phyloP scores from a whole-genome alignment of 2,113 vertebrate genomes.

The Sterrhoptilus dennistouni region DNA sequence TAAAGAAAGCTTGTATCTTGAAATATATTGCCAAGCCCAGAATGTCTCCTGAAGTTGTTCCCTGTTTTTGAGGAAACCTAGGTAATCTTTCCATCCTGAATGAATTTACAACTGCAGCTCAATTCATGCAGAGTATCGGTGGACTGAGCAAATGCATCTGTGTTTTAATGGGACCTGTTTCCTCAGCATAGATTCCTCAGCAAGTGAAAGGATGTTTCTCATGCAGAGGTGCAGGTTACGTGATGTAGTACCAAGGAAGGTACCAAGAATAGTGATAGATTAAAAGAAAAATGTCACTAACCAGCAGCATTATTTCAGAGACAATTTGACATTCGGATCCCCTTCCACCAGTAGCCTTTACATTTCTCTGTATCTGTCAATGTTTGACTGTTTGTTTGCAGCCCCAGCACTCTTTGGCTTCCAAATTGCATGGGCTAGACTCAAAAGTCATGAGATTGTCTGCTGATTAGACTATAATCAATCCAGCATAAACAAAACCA shows the following conservation, averaged over 20 bases:
- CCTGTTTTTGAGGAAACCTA: neutral
- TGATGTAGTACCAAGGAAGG: neutral
- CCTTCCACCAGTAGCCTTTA: conserved; percentile 22
- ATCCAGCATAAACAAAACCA: conserved; percentile 73
- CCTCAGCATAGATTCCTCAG: neutral
- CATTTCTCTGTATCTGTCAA: conserved; percentile 16
- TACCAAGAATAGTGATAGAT: neutral
- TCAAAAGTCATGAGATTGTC: conserved; percentile 69
- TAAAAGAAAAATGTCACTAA: neutral
- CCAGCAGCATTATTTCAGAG: neutral
- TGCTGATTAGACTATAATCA: conserved; percentile 69
- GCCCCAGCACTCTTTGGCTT: conserved; percentile 14
- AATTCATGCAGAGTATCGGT: neutral
- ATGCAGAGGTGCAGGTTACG: neutral
- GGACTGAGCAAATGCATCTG: neutral
- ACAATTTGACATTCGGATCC: neutral
- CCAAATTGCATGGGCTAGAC: conserved; percentile 66
- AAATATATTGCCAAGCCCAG: neutral
- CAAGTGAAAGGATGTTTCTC: neutral
- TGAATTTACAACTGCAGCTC: neutral
- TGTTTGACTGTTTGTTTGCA: conserved; percentile 40
- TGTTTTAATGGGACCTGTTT: neutral
- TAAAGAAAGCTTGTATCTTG: neutral
- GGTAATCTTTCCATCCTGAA: neutral
- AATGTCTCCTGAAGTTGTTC: neutral